These are phyloP conservation scores for Gallinago nigripennis DNA, from an alignment of 2,797 vertebrate species.

Conservation along the genomic window DNA sequence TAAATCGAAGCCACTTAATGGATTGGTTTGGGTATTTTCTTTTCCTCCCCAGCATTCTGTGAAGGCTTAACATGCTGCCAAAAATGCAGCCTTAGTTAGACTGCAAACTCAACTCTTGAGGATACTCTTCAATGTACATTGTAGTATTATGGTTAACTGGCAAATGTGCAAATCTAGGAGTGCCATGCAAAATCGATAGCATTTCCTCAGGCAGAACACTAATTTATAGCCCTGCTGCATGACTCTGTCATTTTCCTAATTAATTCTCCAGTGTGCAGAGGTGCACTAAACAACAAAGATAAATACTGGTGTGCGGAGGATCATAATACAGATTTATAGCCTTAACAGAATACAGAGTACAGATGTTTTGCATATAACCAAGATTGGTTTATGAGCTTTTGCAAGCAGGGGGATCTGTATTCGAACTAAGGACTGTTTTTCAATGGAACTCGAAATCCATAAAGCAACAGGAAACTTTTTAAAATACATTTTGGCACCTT, in stretches of 20 bases:
- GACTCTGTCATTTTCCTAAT: slow-evolving; percentile 54
- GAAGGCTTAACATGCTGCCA: not conserved
- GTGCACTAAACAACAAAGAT: slow-evolving; percentile 63
- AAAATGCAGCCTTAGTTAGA: not conserved
- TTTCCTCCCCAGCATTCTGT: not conserved
- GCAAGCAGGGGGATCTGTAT: not conserved
- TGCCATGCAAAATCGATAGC: slow-evolving; percentile 18
- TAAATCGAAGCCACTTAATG: not conserved
- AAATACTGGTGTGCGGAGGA: slow-evolving; percentile 43
- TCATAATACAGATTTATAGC: slow-evolving; percentile 61
- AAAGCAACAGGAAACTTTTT: slow-evolving; percentile 6
- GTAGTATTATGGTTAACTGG: not conserved
- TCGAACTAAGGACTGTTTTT: not conserved
- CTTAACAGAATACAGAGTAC: not conserved
- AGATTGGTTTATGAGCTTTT: slow-evolving; percentile 49
- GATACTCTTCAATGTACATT: not conserved
- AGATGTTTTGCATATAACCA: slow-evolving; percentile 42
- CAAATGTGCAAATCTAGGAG: not conserved
- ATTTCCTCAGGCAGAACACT: slow-evolving; percentile 45
- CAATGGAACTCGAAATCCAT: not conserved
- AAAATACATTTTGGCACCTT: slow-evolving; percentile 1
- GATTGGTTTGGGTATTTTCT: not conserved
- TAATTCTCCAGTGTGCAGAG: slow-evolving; percentile 61
- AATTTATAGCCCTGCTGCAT: slow-evolving; percentile 40
- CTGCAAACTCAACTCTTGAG: not conserved